phyloP scores from a whole-genome alignment of 2,888 invertebrate species.

The Heliothis peltigera region DNA sequence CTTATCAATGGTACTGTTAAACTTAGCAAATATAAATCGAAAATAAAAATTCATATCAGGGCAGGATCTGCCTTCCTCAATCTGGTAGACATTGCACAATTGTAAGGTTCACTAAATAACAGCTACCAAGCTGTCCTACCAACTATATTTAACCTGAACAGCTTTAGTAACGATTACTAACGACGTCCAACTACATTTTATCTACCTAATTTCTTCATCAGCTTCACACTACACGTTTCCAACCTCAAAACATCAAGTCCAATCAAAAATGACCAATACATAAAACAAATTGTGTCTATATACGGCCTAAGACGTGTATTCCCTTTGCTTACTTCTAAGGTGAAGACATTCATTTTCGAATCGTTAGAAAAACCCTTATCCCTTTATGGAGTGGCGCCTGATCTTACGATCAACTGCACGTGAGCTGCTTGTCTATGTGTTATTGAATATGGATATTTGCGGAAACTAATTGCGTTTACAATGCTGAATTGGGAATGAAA shows the following conservation, averaged over 20 bases:
- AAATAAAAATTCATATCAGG: too few species aligned
- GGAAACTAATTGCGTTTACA: conserved; percentile 58
- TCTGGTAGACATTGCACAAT: background rate
- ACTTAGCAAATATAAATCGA: too few species aligned
- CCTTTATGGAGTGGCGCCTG: conserved; percentile 79
- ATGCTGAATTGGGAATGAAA: conserved; percentile 59
- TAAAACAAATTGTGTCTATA: conserved; percentile 49
- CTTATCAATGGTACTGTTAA: too few species aligned
- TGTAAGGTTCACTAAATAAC: background rate
- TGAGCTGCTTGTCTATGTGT: conserved; percentile 65
- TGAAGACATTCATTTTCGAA: conserved; percentile 82
- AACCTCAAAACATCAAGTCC: conserved; percentile 19
- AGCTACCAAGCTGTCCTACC: background rate
- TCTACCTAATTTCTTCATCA: background rate
- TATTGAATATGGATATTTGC: conserved; percentile 64
- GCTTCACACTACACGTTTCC: background rate
- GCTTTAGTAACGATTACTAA: background rate
- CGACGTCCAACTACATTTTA: background rate
- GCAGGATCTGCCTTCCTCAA: background rate
- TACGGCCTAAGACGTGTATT: conserved; percentile 46
- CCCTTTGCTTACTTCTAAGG: conserved; percentile 56
- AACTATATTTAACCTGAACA: background rate
- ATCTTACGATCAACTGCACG: conserved; percentile 70
- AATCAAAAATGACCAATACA: conserved; percentile 14
- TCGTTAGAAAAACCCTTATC: conserved; percentile 79